Evolutionary conservation across 2,797 vertebrate genomes (phyloP).

Genomic region (Halcyon chelicuti): DNA sequence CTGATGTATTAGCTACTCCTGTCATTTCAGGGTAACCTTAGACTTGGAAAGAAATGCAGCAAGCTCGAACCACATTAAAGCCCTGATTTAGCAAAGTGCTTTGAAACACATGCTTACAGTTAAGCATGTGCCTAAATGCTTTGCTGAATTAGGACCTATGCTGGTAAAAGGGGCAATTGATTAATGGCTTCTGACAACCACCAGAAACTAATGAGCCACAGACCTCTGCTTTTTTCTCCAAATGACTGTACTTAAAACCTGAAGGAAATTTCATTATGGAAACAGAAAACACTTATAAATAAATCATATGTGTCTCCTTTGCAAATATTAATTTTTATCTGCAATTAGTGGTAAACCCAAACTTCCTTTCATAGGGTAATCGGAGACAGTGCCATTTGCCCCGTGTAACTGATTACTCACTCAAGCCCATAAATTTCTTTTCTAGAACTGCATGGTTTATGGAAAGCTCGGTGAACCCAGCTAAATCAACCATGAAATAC

Average conservation of each 20-base stretch:
- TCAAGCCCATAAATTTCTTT: constrained; percentile 14
- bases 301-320: constrained; percentile 45
- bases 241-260: constrained; percentile 42
- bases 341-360: constrained; percentile 68
- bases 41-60: background rate
- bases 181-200: constrained; percentile 72
- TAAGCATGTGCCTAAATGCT: constrained; percentile 53
- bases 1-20: background rate
- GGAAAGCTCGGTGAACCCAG: background rate
- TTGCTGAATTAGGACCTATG: constrained; percentile 46
- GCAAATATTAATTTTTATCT: constrained; percentile 68
- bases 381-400: constrained; percentile 18
- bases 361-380: constrained; percentile 51
- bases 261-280: constrained; percentile 68
- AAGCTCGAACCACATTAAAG: constrained; percentile 25
- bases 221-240: constrained; percentile 30
- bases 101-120: constrained; percentile 51
- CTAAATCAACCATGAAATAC: constrained; percentile 9
- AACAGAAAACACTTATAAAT: constrained; percentile 61
- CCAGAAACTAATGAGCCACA: constrained; percentile 70
- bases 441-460: constrained; percentile 2
- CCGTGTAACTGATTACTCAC: constrained; percentile 11
- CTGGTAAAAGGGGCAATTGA: constrained; percentile 56
- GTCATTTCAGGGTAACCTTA: constrained; percentile 1
- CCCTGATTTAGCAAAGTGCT: constrained; percentile 37